Base-by-base conservation (phyloP, 2,888 invertebrate species). In the Perdita meconis region DNA sequence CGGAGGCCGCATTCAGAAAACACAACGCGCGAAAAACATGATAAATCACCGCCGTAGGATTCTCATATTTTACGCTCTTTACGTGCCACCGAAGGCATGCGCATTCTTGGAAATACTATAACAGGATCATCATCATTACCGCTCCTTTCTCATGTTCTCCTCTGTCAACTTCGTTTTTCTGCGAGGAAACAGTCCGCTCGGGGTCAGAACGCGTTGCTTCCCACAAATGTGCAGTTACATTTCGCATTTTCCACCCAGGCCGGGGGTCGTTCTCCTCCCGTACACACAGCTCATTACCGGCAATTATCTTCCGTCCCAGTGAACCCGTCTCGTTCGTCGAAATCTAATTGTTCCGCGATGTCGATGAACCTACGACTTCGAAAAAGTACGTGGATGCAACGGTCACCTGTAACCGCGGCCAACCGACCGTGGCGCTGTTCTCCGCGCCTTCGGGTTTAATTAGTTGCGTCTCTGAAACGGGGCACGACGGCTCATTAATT, bases 91-190 rank as follows among this genome's bases (percentile, higher is more conserved):
- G n/a, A 50, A 42, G 13, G 34, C 50, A 47, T 61, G 61, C 34
- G 13, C 44, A 38, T 82, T 79, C 59, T 50, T 42, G 47, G 42
- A 67, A 79, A 51, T 55, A 19, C 42, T 19, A 64, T 56, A 66
- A 69, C 69, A 74, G 59, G 80, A 79, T 75, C 71, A 63, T 82
- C 78, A 44, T 81, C 78, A 70, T 81, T 82, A 74, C 50, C 57
- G 22, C 60, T 82, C 57, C 67, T 69, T 75, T 68, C 56, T 50
- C 55, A 47, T 64, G 68, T 73, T 47, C 24, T 22, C 19, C 26
- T 22, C 64, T 61, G 80, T 74, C 64, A 70, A 78, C 77, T 61
- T 63, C 66, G 63, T 73, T 50, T 47, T 60, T 73, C 63, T 13
- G 10, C n/a, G 10, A 2, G 19, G 4, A 36, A 22, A 60, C 30